phyloP scores from a whole-genome alignment of 2,888 invertebrate species.

The Apodemia zela region DNA sequence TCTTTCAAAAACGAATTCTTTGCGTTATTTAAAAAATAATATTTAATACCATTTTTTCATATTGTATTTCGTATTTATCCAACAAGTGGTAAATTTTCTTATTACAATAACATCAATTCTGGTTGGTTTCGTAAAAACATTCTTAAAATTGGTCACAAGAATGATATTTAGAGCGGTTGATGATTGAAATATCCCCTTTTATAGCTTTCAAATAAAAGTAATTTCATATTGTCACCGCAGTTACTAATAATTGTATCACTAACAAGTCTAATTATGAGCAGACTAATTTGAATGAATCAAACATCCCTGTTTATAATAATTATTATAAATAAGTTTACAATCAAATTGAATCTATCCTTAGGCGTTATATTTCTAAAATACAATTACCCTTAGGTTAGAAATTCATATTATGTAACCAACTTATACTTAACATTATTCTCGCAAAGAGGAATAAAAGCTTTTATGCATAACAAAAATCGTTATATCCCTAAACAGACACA shows the following conservation, averaged over 20 bases:
- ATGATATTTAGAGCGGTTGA: conserved; percentile 39
- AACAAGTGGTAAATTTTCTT: no score
- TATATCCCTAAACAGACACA: no score
- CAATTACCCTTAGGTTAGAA: conserved; percentile 27
- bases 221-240: conserved; percentile 49
- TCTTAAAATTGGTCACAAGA: conserved; percentile 9
- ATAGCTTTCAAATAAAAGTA: conserved; percentile 57
- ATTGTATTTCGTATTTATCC: no score
- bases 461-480: conserved; percentile 20
- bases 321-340: conserved; percentile 30
- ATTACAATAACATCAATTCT: background rate
- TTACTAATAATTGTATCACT: conserved; percentile 39
- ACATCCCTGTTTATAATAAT: conserved; percentile 58
- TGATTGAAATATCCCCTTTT: conserved; percentile 57
- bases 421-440: conserved; percentile 10
- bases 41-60: no score
- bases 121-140: background rate
- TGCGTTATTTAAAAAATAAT: no score
- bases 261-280: conserved; percentile 39
- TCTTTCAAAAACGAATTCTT: no score
- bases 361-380: conserved; percentile 24
- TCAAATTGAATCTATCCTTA: conserved; percentile 29
- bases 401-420: conserved; percentile 24
- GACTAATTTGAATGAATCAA: conserved; percentile 52
- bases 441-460: conserved; percentile 20